Evolutionary conservation across 2,113 vertebrate genomes (phyloP).

Genomic region (Crotalus horridus): DNA sequence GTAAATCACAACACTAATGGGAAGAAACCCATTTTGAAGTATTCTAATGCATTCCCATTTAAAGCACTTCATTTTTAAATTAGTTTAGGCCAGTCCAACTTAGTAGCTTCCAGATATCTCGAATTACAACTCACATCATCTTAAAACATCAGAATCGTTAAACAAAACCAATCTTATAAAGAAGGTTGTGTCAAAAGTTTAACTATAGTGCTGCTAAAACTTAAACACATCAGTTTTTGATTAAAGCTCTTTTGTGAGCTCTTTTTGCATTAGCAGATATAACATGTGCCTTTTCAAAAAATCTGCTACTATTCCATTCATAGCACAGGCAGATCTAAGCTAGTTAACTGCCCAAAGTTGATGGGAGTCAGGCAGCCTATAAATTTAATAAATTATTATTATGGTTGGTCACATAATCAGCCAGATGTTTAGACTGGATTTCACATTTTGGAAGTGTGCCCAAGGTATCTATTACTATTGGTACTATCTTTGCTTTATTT

Average conservation of each 20-base stretch:
- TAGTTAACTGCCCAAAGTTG: neutral
- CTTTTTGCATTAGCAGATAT: neutral
- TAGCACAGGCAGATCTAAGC: neutral
- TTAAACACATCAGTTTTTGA: neutral
- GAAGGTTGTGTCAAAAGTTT: neutral
- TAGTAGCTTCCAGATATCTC: neutral
- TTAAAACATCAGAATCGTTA: neutral
- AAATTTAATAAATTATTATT: neutral
- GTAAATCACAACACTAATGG: accelerated
- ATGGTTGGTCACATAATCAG: neutral
- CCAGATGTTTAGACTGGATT: neutral
- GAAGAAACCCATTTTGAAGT: conserved; percentile 13
- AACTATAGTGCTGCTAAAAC: neutral
- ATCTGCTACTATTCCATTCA: neutral
- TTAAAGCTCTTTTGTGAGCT: neutral
- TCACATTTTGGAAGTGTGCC: neutral
- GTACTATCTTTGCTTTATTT: neutral
- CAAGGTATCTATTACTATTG: neutral
- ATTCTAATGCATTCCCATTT: neutral
- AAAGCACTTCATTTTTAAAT: neutral
- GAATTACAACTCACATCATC: neutral
- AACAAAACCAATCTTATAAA: neutral
- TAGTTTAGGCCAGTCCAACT: neutral
- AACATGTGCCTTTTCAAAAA: neutral
- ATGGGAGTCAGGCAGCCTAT: neutral